Percentiles rank a stretch among this genome's conserved stretches.
These are phyloP conservation scores for Entomyzon cyanotis DNA, from an alignment of 2,113 vertebrate species.

Conservation along the genomic window DNA sequence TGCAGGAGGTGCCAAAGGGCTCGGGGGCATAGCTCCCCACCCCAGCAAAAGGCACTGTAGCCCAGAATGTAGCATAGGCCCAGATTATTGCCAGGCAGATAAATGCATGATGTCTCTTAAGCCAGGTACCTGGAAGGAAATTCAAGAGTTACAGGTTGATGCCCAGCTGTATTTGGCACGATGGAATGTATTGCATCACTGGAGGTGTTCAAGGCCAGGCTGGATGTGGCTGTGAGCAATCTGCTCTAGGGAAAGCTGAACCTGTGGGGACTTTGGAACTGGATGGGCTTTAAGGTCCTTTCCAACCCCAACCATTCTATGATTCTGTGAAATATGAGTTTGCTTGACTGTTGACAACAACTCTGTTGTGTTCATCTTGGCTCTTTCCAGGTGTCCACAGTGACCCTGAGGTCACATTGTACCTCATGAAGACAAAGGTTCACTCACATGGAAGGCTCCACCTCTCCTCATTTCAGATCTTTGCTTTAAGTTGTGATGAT, in stretches of 20 bases:
- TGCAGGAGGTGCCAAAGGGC: slow-evolving; percentile 95
- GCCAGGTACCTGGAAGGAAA: slow-evolving; percentile 84
- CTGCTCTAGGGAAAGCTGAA: neutral
- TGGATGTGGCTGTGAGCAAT: neutral
- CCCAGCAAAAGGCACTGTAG: slow-evolving; percentile 90
- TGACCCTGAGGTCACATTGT: rapidly evolving
- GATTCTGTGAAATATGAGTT: neutral
- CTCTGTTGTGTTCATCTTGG: neutral
- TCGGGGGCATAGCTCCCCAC: slow-evolving; percentile 91
- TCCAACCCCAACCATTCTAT: neutral
- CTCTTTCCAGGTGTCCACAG: neutral
- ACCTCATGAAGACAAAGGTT: neutral
- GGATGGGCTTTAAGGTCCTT: neutral
- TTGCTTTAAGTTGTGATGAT: neutral
- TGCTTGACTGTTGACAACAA: neutral
- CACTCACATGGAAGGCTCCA: neutral
- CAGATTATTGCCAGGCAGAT: slow-evolving; percentile 84
- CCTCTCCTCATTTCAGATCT: neutral
- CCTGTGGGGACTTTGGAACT: too few relatives aligned
- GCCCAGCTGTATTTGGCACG: neutral
- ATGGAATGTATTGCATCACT: rapidly evolving
- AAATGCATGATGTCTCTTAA: slow-evolving; percentile 89
- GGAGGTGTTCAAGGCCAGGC: neutral
- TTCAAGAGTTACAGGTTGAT: neutral
- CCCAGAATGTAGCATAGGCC: slow-evolving; percentile 90